Base-by-base conservation (phyloP, 2,113 vertebrate genomes). In the Scolopax mira region DNA sequence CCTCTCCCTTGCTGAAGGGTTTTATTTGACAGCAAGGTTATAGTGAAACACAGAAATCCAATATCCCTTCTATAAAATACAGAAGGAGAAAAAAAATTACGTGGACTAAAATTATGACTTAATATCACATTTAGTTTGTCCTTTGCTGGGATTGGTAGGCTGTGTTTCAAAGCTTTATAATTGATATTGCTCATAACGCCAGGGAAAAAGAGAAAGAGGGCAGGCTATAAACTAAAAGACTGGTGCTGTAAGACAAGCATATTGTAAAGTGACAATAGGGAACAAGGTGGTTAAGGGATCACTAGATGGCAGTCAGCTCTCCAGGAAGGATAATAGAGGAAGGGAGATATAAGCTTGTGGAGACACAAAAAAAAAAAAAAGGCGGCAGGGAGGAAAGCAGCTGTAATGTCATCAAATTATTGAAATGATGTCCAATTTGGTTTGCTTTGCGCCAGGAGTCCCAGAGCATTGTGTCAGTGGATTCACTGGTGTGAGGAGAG, bases 11-110 rank as follows among this genome's bases (percentile, higher is more conserved):
- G 83, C 77, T 30, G 82, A 92, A 94, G 83, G 73, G 57, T 97
- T 96, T 96, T 96, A 95, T 94, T 94, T 92, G 92, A 94, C 93
- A 93, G 85, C 86, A 96, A 96, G 95, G 92, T 90, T 96, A 94
- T 91, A 93, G 93, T 41, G 54, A 96, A 95, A 90, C 85, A 65
- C 77, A 75, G 90, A 97, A 95, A 97, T 97, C 86, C 94, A 96
- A 97, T 96, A 92, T 78, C 73, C 79, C 55, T 95, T 85, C 93
- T 66, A 79, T 96, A 87, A 95, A 97, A 92, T 49, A 94, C 75
- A 92, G 83, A 88, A 79, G 83, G 88, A 88, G 72, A 58, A 91
- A 95, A 95, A 95, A 93, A 92, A 93, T 51, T 67, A 72, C 1
- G 57, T 84, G 94, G 83, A 81, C 79, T 90, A 61, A 92, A 96